These are phyloP conservation scores for Oreochromis niloticus DNA, from an alignment of 2,113 vertebrate genomes.

Conservation along the genomic window DNA sequence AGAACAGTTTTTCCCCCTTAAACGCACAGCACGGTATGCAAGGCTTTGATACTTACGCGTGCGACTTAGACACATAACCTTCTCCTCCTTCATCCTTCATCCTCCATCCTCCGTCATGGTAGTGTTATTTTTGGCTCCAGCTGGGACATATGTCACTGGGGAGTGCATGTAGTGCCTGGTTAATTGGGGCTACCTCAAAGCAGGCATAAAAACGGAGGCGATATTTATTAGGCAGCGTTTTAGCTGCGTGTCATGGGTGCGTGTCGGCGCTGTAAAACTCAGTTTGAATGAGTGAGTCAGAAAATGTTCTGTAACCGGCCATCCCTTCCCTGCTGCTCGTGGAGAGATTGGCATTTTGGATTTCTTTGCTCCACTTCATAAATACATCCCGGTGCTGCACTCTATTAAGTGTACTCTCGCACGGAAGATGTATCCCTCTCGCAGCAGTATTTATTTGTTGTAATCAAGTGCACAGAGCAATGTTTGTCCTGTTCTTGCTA, in stretches of 20 bases:
- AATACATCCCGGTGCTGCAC: constrained; percentile 3
- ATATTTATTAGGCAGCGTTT: constrained; percentile 73
- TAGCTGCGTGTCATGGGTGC: constrained; percentile 60
- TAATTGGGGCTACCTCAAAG: constrained; percentile 74
- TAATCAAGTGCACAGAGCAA: constrained; percentile 60
- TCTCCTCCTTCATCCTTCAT: constrained; percentile 31
- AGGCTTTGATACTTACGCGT: constrained; percentile 14
- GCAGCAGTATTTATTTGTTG: constrained; percentile 65
- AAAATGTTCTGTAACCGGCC: constrained; percentile 22
- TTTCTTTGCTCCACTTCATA: constrained; percentile 49
- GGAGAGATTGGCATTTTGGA: constrained; percentile 29
- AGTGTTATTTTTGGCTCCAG: constrained; percentile 71
- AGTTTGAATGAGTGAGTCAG: constrained; percentile 46
- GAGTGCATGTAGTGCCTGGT: constrained; percentile 52
- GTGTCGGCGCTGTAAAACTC: constrained; percentile 54
- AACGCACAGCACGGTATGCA: neutral
- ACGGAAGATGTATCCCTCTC: constrained; percentile 47
- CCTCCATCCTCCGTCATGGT: neutral
- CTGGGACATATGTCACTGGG: constrained; percentile 65
- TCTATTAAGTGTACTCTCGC: neutral
- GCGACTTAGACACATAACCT: constrained; percentile 33
- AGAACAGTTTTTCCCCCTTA: neutral
- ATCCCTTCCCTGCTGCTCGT: constrained; percentile 13
- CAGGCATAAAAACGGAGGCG: constrained; percentile 47
- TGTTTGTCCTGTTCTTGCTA: constrained; percentile 46